Conservation (phyloP, 2,888 invertebrate genomes). For the Hartigia nigra region DNA sequence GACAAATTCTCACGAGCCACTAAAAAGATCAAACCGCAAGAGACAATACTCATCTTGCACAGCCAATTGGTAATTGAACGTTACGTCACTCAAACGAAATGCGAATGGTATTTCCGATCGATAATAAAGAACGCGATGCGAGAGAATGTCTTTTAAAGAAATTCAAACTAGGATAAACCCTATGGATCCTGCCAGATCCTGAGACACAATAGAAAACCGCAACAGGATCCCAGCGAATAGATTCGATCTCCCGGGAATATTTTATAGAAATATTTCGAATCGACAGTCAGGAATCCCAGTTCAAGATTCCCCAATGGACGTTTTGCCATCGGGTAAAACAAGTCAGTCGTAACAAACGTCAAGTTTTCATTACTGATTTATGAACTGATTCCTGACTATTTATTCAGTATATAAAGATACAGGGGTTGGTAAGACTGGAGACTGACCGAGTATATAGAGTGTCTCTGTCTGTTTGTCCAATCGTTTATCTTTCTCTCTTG, state of each 20-base stretch:
- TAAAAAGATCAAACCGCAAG: conserved; percentile 6
- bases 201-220: conserved; percentile 33
- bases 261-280: background rate
- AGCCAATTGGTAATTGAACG: background rate
- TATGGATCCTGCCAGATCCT: conserved; percentile 17
- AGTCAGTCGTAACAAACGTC: background rate
- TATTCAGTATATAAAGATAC: background rate
- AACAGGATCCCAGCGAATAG: conserved; percentile 34
- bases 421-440: background rate
- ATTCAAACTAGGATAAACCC: conserved; percentile 11
- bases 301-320: background rate
- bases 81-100: background rate
- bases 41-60: background rate
- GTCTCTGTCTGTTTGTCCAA: background rate
- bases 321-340: background rate
- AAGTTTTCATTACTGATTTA: background rate
- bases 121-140: conserved; percentile 14
- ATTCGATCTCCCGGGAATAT: conserved; percentile 23
- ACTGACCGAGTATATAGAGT: background rate
- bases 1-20: background rate
- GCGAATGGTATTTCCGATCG: conserved; percentile 16
- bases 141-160: background rate
- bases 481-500: conserved; percentile 15
- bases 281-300: background rate
- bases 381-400: background rate